Conservation (phyloP, 2,113 vertebrate species). For the Syngnathus typhle region DNA sequence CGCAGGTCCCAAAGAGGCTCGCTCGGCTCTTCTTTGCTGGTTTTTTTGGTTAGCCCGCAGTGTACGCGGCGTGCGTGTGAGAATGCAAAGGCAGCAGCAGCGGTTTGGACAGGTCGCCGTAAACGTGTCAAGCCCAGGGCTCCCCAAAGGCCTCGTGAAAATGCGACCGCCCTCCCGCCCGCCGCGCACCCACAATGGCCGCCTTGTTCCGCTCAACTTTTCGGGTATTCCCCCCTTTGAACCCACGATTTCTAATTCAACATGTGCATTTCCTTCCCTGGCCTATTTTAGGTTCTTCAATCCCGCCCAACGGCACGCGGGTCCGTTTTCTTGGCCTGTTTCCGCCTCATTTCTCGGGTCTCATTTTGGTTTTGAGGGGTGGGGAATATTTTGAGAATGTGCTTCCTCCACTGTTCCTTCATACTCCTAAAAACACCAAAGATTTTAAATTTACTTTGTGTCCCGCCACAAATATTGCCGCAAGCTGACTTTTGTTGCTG, state of each 20-base stretch:
- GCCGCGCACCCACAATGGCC: constrained; percentile 45
- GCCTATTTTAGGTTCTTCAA: background rate
- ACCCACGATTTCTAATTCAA: constrained; percentile 19
- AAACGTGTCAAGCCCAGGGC: constrained; percentile 54
- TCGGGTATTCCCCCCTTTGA: constrained; percentile 24
- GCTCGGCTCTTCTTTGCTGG: too few relatives aligned
- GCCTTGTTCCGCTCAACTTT: constrained; percentile 44
- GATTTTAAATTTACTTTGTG: background rate
- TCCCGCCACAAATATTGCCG: background rate
- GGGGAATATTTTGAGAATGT: background rate
- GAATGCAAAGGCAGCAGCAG: background rate
- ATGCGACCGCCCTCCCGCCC: constrained; percentile 27
- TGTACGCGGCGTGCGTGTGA: background rate
- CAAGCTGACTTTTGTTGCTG: background rate
- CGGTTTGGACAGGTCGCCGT: background rate
- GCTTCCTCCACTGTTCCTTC: background rate
- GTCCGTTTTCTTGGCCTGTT: constrained; percentile 25
- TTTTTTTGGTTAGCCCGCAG: too few relatives aligned
- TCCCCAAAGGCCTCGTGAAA: constrained; percentile 58
- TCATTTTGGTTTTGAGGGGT: background rate
- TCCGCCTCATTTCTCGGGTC: constrained; percentile 9
- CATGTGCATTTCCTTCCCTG: constrained; percentile 8
- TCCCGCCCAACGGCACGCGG: background rate
- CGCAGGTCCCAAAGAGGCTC: background rate
- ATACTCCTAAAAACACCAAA: background rate